These are phyloP conservation scores for Ceratosolen solmsi DNA, from an alignment of 1,140 invertebrate genomes.

Conservation along the genomic window DNA sequence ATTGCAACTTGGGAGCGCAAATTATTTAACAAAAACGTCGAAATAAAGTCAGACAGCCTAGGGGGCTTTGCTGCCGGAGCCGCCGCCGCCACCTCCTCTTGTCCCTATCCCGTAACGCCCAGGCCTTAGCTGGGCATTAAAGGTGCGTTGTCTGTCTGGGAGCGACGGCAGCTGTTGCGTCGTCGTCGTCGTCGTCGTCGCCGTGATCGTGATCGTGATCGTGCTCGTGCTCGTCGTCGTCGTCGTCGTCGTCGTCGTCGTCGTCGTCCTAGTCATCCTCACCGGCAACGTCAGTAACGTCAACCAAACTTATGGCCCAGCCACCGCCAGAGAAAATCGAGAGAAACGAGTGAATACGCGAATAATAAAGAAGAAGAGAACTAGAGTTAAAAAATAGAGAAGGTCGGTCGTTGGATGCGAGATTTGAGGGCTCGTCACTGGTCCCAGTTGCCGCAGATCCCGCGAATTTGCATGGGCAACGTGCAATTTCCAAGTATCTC, in stretches of 20 bases:
- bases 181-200: too few relatives aligned
- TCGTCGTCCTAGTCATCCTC: too few relatives aligned
- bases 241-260: too few relatives aligned
- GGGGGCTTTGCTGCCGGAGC: background rate
- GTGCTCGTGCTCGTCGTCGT: too few relatives aligned
- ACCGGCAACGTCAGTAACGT: background rate
- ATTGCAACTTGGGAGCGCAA: conserved; percentile 15
- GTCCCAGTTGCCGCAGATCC: background rate
- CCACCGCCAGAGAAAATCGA: too few relatives aligned
- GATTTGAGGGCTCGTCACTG: conserved; percentile 37
- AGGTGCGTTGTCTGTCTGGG: too few relatives aligned
- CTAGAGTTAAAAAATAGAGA: conserved; percentile 41
- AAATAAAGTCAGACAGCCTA: background rate
- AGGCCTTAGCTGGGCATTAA: too few relatives aligned
- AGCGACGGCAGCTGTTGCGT: too few relatives aligned
- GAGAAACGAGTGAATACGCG: background rate
- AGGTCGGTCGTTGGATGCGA: background rate
- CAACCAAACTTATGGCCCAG: too few relatives aligned
- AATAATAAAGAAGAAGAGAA: conserved; percentile 19
- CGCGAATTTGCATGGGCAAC: conserved; percentile 67
- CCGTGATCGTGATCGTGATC: too few relatives aligned
- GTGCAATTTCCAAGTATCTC: conserved; percentile 65
- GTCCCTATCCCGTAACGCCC: too few relatives aligned
- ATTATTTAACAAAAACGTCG: background rate
- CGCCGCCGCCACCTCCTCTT: too few relatives aligned